Conservation (phyloP, 2,888 invertebrate species). For the Thelaira solivaga region DNA sequence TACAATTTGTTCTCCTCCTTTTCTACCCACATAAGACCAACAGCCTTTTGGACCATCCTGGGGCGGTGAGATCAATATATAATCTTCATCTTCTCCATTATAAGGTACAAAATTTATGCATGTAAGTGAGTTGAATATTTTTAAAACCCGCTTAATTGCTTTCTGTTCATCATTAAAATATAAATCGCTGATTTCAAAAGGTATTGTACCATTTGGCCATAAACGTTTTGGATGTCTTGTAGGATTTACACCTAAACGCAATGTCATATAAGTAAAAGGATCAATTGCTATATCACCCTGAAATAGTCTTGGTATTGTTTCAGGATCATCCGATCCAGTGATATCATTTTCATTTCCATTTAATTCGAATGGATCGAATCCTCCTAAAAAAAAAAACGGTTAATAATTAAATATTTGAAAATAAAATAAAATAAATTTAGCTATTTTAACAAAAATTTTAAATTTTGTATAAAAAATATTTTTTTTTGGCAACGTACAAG, state of each 20-base stretch:
- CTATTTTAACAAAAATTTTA: not conserved
- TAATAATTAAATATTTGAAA: too few relatives aligned
- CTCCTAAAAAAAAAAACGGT: slow-evolving; percentile 64
- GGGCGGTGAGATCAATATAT: slow-evolving; percentile 81
- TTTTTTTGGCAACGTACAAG: too few relatives aligned
- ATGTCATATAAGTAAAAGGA: slow-evolving; percentile 80
- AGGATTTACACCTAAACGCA: slow-evolving; percentile 82
- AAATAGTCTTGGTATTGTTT: slow-evolving; percentile 82
- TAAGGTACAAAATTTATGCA: slow-evolving; percentile 82
- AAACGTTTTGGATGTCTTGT: slow-evolving; percentile 82
- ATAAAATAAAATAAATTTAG: not conserved
- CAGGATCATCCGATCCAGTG: slow-evolving; percentile 79
- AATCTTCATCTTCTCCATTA: slow-evolving; percentile 82
- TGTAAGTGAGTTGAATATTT: slow-evolving; percentile 81
- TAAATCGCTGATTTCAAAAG: slow-evolving; percentile 82
- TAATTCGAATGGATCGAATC: slow-evolving; percentile 67
- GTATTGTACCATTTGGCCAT: slow-evolving; percentile 82
- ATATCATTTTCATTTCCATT: slow-evolving; percentile 64
- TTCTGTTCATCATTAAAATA: slow-evolving; percentile 77
- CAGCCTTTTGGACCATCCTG: slow-evolving; percentile 83
- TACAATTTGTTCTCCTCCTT: slow-evolving; percentile 85
- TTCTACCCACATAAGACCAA: slow-evolving; percentile 86
- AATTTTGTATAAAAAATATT: too few relatives aligned
- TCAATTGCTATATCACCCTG: slow-evolving; percentile 84
- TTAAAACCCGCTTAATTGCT: slow-evolving; percentile 81